Evolutionary conservation across 1,140 invertebrate genomes (phyloP), one percentile per base, ranked within the genome.

Genomic region (Nephila pilipes): DNA sequence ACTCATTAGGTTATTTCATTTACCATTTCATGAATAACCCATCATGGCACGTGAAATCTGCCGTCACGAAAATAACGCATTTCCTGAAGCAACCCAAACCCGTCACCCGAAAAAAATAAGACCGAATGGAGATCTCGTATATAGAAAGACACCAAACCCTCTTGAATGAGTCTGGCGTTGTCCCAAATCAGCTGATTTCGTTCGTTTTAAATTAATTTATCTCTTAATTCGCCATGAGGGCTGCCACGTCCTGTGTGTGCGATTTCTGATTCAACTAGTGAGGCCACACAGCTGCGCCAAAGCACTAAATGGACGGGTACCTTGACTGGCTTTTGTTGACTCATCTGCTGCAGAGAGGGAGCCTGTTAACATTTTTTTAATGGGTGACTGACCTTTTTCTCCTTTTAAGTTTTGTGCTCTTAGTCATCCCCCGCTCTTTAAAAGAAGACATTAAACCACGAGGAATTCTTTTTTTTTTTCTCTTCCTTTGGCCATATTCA

Each of bases 351-450:
- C 54, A 29, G 5, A 5, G 36, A 54, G 80, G 38, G 80, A 46
- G 46, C 46, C 60, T 36, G 58, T 81, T 88, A 65, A 88, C 32
- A 38, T 32, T 69, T 69, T 69, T 65, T 88, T 88, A 88, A 65
- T 88, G 57, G 85, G 85, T 88, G 54, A 69, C 85, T 65, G 85
- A 88, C 85, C 85, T 88, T 88, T 81, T 38, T 54, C 54, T 54
- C 54, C 46, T 54, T 54, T 10, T 10, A 55, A 81, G 80, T 81
- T 81, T 46, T 81, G 5, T 29, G 36, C 29, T 75, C 32, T 75
- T 75, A 75, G 69, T 75, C 69, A 75, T 75, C 38, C 38, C 80
- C 46, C 80, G 69, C 69, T 36, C 69, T 75, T 75, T 75, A 75
- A 75, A 75, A 46, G 46, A 29, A 75, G 69, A 46, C 79, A 81